Evolutionary conservation across 2,113 vertebrate species (phyloP).

Genomic region (Cyphomyrus plagiostoma): DNA sequence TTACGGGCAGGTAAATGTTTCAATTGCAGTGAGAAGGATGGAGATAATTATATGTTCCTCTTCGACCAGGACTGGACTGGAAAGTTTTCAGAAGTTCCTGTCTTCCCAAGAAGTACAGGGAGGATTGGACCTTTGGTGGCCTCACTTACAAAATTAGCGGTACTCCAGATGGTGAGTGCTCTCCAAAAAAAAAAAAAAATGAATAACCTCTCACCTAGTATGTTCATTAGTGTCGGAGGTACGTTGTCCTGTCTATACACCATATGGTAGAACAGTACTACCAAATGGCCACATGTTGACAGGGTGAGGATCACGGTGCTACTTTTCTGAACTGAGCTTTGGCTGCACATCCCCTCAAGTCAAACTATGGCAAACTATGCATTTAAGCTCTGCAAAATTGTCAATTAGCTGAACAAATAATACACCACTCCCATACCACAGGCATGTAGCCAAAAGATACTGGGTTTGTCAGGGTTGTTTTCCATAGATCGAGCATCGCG

Average conservation of each 20-base stretch:
- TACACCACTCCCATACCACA: slow-evolving; percentile 60
- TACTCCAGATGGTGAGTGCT: slow-evolving; percentile 76
- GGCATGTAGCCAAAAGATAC: slow-evolving; percentile 57
- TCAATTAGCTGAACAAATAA: slow-evolving; percentile 63
- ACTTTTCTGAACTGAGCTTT: slow-evolving; percentile 50
- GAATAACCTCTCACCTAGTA: neutral
- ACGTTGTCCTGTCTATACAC: neutral
- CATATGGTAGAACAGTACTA: neutral
- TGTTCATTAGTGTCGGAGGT: neutral
- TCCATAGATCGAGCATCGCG: slow-evolving; percentile 53
- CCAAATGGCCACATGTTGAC: neutral
- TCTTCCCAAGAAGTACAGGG: slow-evolving; percentile 80
- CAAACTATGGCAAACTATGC: slow-evolving; percentile 54
- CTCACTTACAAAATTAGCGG: slow-evolving; percentile 85
- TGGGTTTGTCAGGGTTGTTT: slow-evolving; percentile 58
- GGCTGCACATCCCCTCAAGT: slow-evolving; percentile 46
- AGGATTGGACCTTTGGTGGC: slow-evolving; percentile 83
- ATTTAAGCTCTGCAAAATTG: slow-evolving; percentile 62
- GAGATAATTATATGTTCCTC: slow-evolving; percentile 2
- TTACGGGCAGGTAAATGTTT: neutral
- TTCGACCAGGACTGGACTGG: slow-evolving; percentile 58
- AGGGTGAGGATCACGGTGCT: neutral
- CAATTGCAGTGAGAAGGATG: neutral
- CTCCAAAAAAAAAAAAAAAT: neutral
- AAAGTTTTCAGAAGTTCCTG: slow-evolving; percentile 80